Conservation (phyloP, 53 echinoderm and acorn worm species). For the Patiria pectinifera region DNA sequence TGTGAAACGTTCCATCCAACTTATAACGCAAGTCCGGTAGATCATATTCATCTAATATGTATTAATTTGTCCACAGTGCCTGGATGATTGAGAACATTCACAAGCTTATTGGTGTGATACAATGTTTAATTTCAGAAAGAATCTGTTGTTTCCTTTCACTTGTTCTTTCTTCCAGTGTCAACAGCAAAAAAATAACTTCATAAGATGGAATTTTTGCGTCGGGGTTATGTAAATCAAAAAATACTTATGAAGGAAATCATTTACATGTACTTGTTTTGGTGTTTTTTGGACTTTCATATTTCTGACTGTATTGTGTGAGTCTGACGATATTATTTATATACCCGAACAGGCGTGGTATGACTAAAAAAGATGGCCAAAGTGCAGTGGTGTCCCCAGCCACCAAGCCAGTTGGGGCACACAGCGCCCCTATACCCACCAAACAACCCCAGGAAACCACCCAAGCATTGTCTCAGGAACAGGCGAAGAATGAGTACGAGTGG, state of each 20-base stretch:
- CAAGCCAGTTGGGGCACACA: not conserved
- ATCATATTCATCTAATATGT: no score
- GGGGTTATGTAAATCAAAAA: no score
- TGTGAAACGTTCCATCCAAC: no score
- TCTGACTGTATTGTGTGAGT: not conserved
- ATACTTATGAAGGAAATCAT: not conserved
- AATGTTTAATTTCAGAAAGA: no score
- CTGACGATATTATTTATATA: not conserved
- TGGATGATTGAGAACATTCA: no score
- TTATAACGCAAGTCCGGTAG: no score
- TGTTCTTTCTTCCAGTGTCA: not conserved
- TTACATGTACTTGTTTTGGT: not conserved
- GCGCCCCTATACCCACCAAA: not conserved
- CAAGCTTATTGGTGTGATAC: no score
- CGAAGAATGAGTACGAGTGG: slow-evolving; percentile 83
- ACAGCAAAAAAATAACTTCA: not conserved
- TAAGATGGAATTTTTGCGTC: no score
- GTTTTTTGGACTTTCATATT: not conserved
- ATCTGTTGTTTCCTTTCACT: no score
- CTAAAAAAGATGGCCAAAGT: slow-evolving; percentile 12
- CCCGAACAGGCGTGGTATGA: slow-evolving; percentile 11
- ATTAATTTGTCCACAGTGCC: no score
- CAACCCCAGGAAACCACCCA: slow-evolving; percentile 15
- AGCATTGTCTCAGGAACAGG: slow-evolving; percentile 63
- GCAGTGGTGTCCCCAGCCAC: not conserved